phyloP scores from a whole-genome alignment of 2,797 vertebrate species.

The Phaenicophaeus curvirostris region DNA sequence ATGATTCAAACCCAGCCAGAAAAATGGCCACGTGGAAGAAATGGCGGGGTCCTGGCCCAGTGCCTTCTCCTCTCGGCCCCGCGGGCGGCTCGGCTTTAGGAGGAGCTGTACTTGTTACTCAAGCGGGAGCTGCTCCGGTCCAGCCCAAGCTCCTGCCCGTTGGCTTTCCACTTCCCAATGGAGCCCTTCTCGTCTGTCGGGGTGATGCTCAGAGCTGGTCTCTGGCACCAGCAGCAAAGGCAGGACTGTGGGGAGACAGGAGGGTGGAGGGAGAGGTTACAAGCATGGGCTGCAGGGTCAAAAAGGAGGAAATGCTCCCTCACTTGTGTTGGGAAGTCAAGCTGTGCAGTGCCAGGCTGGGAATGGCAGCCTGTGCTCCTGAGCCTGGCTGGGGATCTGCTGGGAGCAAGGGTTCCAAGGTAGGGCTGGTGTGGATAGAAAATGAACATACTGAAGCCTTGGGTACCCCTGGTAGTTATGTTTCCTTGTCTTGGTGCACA shows the following conservation, averaged over 20 bases:
- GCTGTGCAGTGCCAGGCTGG: background rate
- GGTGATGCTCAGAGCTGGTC: conserved; percentile 73
- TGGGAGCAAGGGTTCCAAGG: background rate
- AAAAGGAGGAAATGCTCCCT: background rate
- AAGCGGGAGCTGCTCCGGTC: conserved; percentile 87
- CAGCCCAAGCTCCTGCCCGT: conserved; percentile 83
- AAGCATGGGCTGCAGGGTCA: accelerated
- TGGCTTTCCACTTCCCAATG: conserved; percentile 85
- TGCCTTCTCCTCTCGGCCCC: background rate
- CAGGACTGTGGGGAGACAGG: conserved; percentile 78
- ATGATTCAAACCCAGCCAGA: background rate
- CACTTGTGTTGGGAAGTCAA: accelerated
- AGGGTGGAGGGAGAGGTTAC: background rate
- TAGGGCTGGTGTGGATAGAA: background rate
- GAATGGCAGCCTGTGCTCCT: background rate
- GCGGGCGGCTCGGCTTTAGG: conserved; percentile 34
- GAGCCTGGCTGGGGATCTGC: background rate
- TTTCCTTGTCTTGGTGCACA: background rate
- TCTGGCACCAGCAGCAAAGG: conserved; percentile 89
- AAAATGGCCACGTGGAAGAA: background rate
- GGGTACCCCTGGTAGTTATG: background rate
- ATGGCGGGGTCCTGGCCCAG: background rate
- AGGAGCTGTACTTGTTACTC: conserved; percentile 90
- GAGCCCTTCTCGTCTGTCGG: conserved; percentile 83
- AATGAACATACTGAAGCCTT: background rate